phyloP scores from a whole-genome alignment of 2,888 invertebrate species.

The Acrocera orbiculus region DNA sequence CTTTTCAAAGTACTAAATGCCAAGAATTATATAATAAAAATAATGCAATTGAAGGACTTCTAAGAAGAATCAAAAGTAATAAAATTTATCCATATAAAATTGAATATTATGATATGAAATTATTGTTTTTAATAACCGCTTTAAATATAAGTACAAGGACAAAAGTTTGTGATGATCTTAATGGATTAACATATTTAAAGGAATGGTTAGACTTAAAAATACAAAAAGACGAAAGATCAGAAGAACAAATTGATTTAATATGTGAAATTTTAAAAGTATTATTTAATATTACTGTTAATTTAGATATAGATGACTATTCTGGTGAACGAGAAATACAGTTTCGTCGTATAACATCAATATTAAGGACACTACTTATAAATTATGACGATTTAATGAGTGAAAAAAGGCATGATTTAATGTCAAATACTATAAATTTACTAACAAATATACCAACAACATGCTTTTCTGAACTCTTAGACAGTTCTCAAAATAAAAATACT shows the following conservation, averaged over 20 bases:
- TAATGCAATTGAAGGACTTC: slow-evolving; percentile 51
- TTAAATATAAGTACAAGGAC: slow-evolving; percentile 50
- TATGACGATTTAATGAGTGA: slow-evolving; percentile 25
- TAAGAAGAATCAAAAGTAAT: slow-evolving; percentile 44
- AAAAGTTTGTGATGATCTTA: slow-evolving; percentile 46
- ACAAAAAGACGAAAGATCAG: slow-evolving; percentile 34
- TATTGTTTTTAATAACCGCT: slow-evolving; percentile 78
- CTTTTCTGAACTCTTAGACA: slow-evolving; percentile 47
- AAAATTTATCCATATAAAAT: slow-evolving; percentile 27
- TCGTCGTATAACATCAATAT: slow-evolving; percentile 49
- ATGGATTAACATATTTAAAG: slow-evolving; percentile 49
- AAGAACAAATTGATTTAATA: slow-evolving; percentile 41
- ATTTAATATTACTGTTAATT: slow-evolving; percentile 51
- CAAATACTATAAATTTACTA: slow-evolving; percentile 67
- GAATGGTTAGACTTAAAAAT: slow-evolving; percentile 48
- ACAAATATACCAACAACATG: slow-evolving; percentile 62
- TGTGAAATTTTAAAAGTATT: slow-evolving; percentile 62
- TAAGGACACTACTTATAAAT: slow-evolving; percentile 47
- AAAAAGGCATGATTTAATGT: slow-evolving; percentile 49
- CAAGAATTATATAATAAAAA: slow-evolving; percentile 41
- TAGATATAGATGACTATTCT: slow-evolving; percentile 27
- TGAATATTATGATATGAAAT: slow-evolving; percentile 71
- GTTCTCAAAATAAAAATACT: too few species aligned
- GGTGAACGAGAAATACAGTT: slow-evolving; percentile 55
- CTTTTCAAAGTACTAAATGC: slow-evolving; percentile 53